Percentiles rank a stretch among this genome's conserved stretches.
Evolutionary conservation across 2,797 vertebrate species (phyloP).

Genomic region (Poeciliopsis paucimaculata): DNA sequence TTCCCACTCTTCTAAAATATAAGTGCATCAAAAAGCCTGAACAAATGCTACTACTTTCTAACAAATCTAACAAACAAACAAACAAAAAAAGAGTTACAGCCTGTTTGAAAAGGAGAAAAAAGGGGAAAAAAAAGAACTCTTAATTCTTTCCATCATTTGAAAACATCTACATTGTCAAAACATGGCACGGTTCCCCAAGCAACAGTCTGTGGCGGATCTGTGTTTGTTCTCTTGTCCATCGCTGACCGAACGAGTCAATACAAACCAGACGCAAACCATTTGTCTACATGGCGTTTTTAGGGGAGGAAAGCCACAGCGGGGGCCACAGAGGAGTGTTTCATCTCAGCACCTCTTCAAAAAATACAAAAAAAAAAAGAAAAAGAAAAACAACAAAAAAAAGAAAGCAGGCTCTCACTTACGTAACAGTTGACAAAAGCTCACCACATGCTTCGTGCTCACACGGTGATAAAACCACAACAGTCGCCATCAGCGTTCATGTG

Average conservation of each 20-base stretch:
- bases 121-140: no score
- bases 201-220: background rate
- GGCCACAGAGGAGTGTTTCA: background rate
- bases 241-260: background rate
- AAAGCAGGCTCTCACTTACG: background rate
- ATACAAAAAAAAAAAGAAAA: no score
- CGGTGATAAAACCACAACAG: background rate
- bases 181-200: background rate
- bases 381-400: background rate
- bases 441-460: background rate
- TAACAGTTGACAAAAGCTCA: constrained; percentile 4
- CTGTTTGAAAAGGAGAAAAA: background rate
- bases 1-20: background rate
- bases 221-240: background rate
- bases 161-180: background rate
- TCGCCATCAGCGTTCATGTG: background rate
- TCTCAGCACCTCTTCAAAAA: constrained; percentile 10
- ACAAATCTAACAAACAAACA: background rate
- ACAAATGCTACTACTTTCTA: background rate
- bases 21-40: background rate
- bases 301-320: background rate
- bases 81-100: no score
- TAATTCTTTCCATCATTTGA: background rate
- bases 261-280: background rate
- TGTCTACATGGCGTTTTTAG: background rate